Base-by-base conservation (phyloP, 2,888 invertebrate species). In the Ypsolopha scabrella region DNA sequence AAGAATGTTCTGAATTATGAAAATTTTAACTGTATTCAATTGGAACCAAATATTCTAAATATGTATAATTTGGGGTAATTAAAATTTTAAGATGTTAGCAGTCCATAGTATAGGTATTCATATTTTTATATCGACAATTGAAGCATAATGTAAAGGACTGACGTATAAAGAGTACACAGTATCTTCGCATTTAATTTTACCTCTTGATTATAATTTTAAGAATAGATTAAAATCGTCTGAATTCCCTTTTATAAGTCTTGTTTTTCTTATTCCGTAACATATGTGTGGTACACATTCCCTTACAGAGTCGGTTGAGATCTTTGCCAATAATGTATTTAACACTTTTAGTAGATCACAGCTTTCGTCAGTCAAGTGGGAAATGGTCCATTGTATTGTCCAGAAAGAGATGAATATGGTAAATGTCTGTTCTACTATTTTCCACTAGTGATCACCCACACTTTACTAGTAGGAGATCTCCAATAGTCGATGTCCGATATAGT, bases 301-400 rank as follows among this genome's bases (percentile, higher is more conserved):
- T 7, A 11, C 41, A 7, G 41, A 10, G n/a, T 41, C 7, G 24
- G 11, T 11, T 11, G 38, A 8, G 38, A n/a, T 10, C 38, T 10
- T 41, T 2, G 41, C 2, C 14, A 47, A n/a, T 14, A 47, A 14
- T 47, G 9, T 7, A 7, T 47, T 47, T 47, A 36, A 34, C 47
- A 47, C 47, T 47, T 47, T 36, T 47, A 47, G 47, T 47, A 35
- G 47, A 47, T 47, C 47, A 47, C 47, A 47, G 47, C 36, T 47
- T 43, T n/a, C 47, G 7, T 6, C 35, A 47, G 11, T 34, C 47
- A 47, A 14, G 33, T 33, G 47, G 47, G 6, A 35, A 47, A 11
- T 24, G 45, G 47, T 10, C 47, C 47, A 47, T 47, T 47, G 36
- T 47, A 35, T 13, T 2, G 3, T 36, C n/a, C 34, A 35, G 34